Percentiles rank a stretch among this genome's conserved stretches.
Evolutionary conservation across 2,888 invertebrate genomes (phyloP).

Genomic region (Carterocephalus palaemon): DNA sequence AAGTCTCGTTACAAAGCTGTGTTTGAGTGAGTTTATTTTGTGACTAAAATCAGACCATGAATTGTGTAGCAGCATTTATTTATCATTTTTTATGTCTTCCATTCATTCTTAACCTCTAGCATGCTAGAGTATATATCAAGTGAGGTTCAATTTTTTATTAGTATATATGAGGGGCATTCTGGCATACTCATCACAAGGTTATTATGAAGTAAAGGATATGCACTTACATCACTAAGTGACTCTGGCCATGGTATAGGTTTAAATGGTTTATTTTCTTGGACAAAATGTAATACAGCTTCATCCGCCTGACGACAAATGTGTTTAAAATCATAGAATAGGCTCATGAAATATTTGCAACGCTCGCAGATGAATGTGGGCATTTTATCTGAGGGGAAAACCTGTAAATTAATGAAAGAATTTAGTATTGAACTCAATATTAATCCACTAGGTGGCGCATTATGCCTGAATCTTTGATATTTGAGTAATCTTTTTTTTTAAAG

Average conservation of each 20-base stretch:
- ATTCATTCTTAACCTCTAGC: too few species aligned
- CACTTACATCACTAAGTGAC: slow-evolving; percentile 28
- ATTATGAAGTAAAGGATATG: not conserved
- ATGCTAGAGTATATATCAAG: too few species aligned
- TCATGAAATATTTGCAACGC: slow-evolving; percentile 83
- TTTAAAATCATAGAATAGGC: slow-evolving; percentile 85
- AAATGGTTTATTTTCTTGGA: slow-evolving; percentile 81
- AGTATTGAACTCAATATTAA: not conserved
- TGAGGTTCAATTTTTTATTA: too few species aligned
- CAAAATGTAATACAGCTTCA: slow-evolving; percentile 82
- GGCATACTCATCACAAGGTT: too few species aligned
- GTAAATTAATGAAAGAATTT: slow-evolving; percentile 31
- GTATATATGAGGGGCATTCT: too few species aligned
- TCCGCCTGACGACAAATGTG: slow-evolving; percentile 87
- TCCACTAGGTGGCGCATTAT: slow-evolving; percentile 36
- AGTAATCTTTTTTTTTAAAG: not conserved
- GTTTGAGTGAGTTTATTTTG: too few species aligned
- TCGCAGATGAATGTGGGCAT: slow-evolving; percentile 87
- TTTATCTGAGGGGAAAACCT: slow-evolving; percentile 83
- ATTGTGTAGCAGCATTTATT: too few species aligned
- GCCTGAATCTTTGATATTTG: slow-evolving; percentile 16
- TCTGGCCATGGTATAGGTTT: slow-evolving; percentile 70
- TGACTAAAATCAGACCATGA: too few species aligned
- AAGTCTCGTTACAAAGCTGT: too few species aligned
- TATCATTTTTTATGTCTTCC: too few species aligned